Evolutionary conservation across 2,113 vertebrate genomes (phyloP).

Genomic region (Irena cyanogastra): DNA sequence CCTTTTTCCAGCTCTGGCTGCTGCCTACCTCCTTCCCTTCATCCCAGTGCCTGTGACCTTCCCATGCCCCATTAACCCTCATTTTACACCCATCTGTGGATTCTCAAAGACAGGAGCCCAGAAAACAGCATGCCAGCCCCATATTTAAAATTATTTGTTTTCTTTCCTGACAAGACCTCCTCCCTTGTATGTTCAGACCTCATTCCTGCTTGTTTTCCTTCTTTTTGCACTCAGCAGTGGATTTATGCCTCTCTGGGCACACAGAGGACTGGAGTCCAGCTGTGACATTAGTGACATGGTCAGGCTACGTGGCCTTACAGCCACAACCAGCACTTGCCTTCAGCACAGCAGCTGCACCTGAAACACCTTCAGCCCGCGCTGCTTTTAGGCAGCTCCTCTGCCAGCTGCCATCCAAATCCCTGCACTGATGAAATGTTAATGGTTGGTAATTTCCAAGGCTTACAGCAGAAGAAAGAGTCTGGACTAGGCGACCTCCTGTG

Average conservation of each 20-base stretch:
- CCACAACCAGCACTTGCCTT: not conserved
- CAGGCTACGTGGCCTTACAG: not conserved
- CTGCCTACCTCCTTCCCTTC: not conserved
- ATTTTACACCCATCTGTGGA: not conserved
- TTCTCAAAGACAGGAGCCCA: not conserved
- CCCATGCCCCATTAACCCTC: not conserved
- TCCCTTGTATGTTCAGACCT: not conserved
- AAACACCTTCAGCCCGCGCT: not conserved
- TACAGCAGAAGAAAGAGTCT: not conserved
- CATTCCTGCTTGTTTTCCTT: not conserved
- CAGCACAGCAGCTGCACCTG: not conserved
- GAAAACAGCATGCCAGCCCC: not conserved
- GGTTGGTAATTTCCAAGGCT: not conserved
- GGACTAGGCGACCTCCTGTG: not conserved
- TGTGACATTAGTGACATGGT: not conserved
- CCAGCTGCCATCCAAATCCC: not conserved
- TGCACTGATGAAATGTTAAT: slow-evolving; percentile 2
- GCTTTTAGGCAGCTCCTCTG: not conserved
- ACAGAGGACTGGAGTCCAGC: not conserved
- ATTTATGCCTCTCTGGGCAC: not conserved
- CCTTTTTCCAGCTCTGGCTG: not conserved
- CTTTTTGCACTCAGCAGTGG: not conserved
- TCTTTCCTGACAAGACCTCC: not conserved
- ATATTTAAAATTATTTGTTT: not conserved
- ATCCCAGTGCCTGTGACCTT: not conserved